Conservation (phyloP, 2,113 vertebrate genomes). For the Eonycteris spelaea region DNA sequence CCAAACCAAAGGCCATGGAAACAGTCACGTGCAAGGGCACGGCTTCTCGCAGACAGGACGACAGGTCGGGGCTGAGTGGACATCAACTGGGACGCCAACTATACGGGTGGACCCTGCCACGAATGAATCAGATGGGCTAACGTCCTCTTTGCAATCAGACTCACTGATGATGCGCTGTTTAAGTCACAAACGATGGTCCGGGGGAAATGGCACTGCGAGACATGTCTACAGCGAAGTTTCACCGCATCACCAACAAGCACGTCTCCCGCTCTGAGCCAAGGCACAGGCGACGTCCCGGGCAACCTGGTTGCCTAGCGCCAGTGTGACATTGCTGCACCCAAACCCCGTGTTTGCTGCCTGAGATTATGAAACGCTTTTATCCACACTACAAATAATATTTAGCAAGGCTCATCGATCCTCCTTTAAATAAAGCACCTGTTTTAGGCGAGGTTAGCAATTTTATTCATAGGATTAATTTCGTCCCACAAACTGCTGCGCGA, state of each 20-base stretch:
- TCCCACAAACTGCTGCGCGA: constrained; percentile 35
- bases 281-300: fast-evolving
- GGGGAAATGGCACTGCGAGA: neutral
- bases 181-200: neutral
- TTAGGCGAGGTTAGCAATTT: constrained; percentile 60
- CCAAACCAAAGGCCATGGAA: constrained; percentile 27
- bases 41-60: neutral
- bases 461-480: constrained; percentile 71
- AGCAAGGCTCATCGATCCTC: constrained; percentile 61
- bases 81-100: constrained; percentile 4
- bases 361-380: constrained; percentile 61
- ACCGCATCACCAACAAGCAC: fast-evolving
- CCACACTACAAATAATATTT: constrained; percentile 65
- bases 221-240: neutral
- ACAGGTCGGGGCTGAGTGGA: neutral
- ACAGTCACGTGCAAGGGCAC: neutral
- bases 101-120: constrained; percentile 54
- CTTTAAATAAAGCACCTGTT: constrained; percentile 65
- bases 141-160: neutral
- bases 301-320: neutral
- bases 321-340: fast-evolving
- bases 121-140: constrained; percentile 22
- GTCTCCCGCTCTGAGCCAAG: neutral
- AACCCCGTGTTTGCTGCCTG: constrained; percentile 25
- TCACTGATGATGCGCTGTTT: too few relatives aligned